phyloP scores from a whole-genome alignment of 2,797 vertebrate species.

The Myripristis jacobus region DNA sequence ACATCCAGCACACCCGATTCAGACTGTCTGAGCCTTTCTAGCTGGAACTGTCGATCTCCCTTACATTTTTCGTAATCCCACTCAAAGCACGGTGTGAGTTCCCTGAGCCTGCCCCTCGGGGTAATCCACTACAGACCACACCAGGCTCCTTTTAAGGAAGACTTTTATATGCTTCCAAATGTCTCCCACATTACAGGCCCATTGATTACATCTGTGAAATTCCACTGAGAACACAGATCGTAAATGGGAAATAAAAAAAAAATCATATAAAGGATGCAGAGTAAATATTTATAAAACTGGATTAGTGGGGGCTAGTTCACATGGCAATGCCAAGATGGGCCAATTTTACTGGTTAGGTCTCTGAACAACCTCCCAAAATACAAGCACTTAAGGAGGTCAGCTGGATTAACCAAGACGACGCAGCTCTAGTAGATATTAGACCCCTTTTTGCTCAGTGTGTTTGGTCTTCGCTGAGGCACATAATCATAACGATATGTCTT shows the following conservation, averaged over 20 bases:
- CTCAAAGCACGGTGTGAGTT: conserved; percentile 55
- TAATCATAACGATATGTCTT: not conserved
- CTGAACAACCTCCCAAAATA: not conserved
- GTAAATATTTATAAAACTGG: conserved; percentile 62
- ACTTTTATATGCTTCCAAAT: conserved; percentile 72
- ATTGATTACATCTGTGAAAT: conserved; percentile 63
- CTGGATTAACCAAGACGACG: conserved; percentile 8
- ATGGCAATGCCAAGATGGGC: not conserved
- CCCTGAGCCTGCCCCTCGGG: conserved; percentile 60
- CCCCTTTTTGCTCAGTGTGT: not conserved
- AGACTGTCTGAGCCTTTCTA: not conserved
- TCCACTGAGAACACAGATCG: conserved; percentile 34
- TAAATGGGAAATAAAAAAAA: conserved; percentile 41
- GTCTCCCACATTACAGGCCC: conserved; percentile 48
- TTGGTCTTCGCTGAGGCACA: not conserved
- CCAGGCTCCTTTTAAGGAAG: conserved; percentile 76
- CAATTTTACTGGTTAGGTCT: not conserved
- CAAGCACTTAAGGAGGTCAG: not conserved
- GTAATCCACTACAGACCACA: conserved; percentile 66
- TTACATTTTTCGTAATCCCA: conserved; percentile 66
- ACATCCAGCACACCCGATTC: conserved; percentile 5
- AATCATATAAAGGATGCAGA: conserved; percentile 27
- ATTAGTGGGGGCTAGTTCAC: conserved; percentile 22
- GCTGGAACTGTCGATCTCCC: conserved; percentile 53
- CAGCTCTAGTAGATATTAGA: not conserved